These are phyloP conservation scores for Periplaneta americana DNA, from an alignment of 1,140 invertebrate genomes.

Conservation along the genomic window DNA sequence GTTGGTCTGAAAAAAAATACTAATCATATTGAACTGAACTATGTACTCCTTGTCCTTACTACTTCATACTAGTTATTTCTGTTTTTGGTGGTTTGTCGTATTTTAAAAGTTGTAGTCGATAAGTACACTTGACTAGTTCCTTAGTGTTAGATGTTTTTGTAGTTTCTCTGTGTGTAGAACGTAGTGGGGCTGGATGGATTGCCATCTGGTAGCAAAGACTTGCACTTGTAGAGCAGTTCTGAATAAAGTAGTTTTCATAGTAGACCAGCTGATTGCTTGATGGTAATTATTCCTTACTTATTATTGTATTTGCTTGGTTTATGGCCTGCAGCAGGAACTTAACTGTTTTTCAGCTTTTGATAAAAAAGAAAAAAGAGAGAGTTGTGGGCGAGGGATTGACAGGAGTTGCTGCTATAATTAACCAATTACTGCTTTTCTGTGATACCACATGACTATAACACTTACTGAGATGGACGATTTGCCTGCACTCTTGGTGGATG, in stretches of 20 bases:
- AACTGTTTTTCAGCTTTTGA: slow-evolving; percentile 19
- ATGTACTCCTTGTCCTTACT: slow-evolving; percentile 14
- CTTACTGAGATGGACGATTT: neutral
- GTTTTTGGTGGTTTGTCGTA: slow-evolving; percentile 25
- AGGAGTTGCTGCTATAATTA: slow-evolving; percentile 13
- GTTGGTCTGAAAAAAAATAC: slow-evolving; percentile 16
- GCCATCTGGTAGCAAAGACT: slow-evolving; percentile 21
- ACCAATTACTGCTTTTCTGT: slow-evolving; percentile 13
- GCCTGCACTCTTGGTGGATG: slow-evolving; percentile 3
- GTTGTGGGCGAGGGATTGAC: slow-evolving; percentile 10
- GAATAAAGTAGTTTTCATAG: slow-evolving; percentile 26
- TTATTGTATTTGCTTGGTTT: slow-evolving; percentile 22
- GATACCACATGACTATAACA: slow-evolving; percentile 6
- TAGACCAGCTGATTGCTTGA: slow-evolving; percentile 22
- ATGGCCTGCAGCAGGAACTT: slow-evolving; percentile 17
- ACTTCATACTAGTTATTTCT: slow-evolving; percentile 22
- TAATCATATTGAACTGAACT: slow-evolving; percentile 14
- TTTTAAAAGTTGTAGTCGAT: slow-evolving; percentile 18
- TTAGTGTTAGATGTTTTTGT: slow-evolving; percentile 25
- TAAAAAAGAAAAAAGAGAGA: slow-evolving; percentile 1
- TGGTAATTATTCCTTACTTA: slow-evolving; percentile 18
- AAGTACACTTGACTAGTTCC: slow-evolving; percentile 24
- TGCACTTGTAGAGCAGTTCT: slow-evolving; percentile 25
- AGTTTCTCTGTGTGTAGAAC: slow-evolving; percentile 21
- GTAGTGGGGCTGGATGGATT: slow-evolving; percentile 22